phyloP scores from a whole-genome alignment of 1,140 invertebrate species.

The Drosophila malerkotliana region DNA sequence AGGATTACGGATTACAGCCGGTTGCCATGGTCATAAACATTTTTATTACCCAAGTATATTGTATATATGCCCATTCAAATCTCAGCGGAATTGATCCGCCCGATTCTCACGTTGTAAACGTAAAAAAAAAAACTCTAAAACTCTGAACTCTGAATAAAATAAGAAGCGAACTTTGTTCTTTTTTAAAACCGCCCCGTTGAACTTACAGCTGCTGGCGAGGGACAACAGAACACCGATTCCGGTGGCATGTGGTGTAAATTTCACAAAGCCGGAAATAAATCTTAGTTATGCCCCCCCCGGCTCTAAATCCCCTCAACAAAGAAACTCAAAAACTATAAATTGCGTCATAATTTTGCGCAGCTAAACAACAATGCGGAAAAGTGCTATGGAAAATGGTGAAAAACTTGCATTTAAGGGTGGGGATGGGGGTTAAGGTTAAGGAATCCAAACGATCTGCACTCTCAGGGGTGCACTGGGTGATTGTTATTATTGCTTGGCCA shows the following conservation, averaged over 20 bases:
- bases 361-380: slow-evolving; percentile 50
- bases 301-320: slow-evolving; percentile 33
- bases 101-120: slow-evolving; percentile 47
- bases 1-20: slow-evolving; percentile 45
- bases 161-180: slow-evolving; percentile 38
- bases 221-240: slow-evolving; percentile 4
- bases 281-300: slow-evolving; percentile 66
- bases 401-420: slow-evolving; percentile 43
- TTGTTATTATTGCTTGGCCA: slow-evolving; percentile 66
- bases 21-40: slow-evolving; percentile 43
- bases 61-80: slow-evolving; percentile 30
- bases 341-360: slow-evolving; percentile 75
- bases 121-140: not conserved
- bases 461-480: slow-evolving; percentile 44
- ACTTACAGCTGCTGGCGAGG: slow-evolving; percentile 27
- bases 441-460: slow-evolving; percentile 37
- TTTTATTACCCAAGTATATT: slow-evolving; percentile 33
- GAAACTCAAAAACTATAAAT: slow-evolving; percentile 73
- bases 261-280: slow-evolving; percentile 78
- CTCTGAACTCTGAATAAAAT: not conserved
- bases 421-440: slow-evolving; percentile 21
- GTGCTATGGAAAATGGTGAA: slow-evolving; percentile 44
- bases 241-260: slow-evolving; percentile 67
- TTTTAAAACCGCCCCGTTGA: slow-evolving; percentile 35
- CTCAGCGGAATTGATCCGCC: slow-evolving; percentile 35